phyloP scores from a whole-genome alignment of 2,888 invertebrate genomes.

The Ernsta delagoae region DNA sequence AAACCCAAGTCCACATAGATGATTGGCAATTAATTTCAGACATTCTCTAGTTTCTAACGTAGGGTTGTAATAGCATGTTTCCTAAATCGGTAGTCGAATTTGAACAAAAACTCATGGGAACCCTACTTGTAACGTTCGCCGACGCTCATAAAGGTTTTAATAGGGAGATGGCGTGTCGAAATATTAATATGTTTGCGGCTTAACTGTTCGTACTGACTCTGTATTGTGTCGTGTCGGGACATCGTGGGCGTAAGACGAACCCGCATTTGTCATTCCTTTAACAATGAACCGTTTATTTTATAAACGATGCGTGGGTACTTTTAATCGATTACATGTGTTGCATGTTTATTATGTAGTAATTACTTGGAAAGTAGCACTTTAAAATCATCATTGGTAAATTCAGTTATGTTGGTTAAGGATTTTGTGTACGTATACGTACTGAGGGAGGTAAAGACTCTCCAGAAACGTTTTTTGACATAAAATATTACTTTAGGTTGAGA shows the following conservation, averaged over 20 bases:
- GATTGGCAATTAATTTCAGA: neutral
- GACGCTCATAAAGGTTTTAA: slow-evolving; percentile 70
- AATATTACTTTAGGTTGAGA: no score
- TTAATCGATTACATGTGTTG: slow-evolving; percentile 67
- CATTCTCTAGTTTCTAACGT: neutral
- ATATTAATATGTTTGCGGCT: slow-evolving; percentile 73
- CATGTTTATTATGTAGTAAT: slow-evolving; percentile 1
- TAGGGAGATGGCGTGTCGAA: slow-evolving; percentile 75
- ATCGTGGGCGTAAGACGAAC: slow-evolving; percentile 68
- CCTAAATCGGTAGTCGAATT: neutral
- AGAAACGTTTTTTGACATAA: no score
- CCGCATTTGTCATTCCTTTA: slow-evolving; percentile 76
- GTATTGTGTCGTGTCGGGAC: slow-evolving; percentile 54
- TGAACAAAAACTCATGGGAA: slow-evolving; percentile 6
- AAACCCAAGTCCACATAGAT: no score
- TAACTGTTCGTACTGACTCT: slow-evolving; percentile 58
- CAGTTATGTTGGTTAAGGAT: no score
- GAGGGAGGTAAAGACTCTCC: no score
- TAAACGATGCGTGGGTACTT: slow-evolving; percentile 66
- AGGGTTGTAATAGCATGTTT: neutral
- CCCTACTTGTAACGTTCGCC: slow-evolving; percentile 61
- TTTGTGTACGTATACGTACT: no score
- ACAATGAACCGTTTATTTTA: slow-evolving; percentile 78
- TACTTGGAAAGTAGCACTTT: no score
- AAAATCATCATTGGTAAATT: no score